Evolutionary conservation across 2,113 vertebrate species (phyloP).

Genomic region (Phyllostomus discolor): DNA sequence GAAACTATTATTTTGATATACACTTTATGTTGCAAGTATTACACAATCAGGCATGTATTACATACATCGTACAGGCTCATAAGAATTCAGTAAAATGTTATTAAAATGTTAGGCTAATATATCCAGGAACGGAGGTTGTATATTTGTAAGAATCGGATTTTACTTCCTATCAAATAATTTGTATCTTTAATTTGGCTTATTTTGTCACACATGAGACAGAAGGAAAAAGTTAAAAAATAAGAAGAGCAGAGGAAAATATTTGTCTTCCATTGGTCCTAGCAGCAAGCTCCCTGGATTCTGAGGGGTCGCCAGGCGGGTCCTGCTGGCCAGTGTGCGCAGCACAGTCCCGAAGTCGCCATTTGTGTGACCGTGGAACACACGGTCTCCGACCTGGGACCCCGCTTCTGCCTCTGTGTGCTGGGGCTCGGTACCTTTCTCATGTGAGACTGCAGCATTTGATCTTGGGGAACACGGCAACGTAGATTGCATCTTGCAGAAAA

Average conservation of each 20-base stretch:
- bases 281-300: not conserved
- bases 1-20: not conserved
- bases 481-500: not conserved
- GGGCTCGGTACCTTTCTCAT: not conserved
- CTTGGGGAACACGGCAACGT: not conserved
- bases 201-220: not conserved
- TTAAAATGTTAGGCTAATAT: not conserved
- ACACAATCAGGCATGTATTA: not conserved
- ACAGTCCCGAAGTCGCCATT: no score
- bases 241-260: not conserved
- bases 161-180: not conserved
- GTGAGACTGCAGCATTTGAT: not conserved
- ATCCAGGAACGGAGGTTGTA: not conserved
- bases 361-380: rapidly evolving
- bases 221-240: not conserved
- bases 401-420: not conserved
- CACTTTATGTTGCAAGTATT: not conserved
- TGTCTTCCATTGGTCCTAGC: not conserved
- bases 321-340: rapidly evolving
- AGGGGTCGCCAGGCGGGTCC: not conserved
- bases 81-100: not conserved
- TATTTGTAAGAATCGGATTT: not conserved
- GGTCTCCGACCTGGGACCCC: not conserved
- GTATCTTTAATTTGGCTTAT: not conserved
- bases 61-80: not conserved